Conservation (phyloP, 2,888 invertebrate genomes). For the Drepana falcataria region DNA sequence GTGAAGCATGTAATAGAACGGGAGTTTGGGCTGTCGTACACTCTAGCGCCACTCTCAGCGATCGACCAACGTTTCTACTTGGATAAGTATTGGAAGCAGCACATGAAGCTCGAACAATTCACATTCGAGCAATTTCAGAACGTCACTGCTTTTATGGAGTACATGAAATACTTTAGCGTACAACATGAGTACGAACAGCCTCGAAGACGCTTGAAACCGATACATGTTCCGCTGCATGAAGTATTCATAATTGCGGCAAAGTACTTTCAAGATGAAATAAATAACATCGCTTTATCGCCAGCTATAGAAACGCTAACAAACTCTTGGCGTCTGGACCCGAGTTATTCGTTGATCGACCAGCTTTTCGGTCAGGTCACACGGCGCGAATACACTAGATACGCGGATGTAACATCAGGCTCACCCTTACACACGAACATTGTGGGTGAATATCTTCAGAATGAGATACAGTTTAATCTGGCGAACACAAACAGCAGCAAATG, state of each 20-base stretch:
- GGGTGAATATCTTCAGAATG: conserved; percentile 7
- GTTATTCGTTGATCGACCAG: neutral
- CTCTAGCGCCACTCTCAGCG: conserved; percentile 1
- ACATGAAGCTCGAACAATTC: conserved; percentile 4
- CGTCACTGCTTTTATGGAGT: conserved; percentile 4
- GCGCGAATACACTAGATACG: neutral
- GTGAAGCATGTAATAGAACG: conserved; percentile 2
- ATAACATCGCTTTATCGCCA: neutral
- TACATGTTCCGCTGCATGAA: conserved; percentile 1
- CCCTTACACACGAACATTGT: conserved; percentile 6
- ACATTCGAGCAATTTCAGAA: conserved; percentile 5
- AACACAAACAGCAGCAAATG: conserved; percentile 2
- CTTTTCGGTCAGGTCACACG: neutral
- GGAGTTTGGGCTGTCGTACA: conserved; percentile 5
- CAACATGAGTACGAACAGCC: neutral
- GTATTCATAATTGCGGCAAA: conserved; percentile 3
- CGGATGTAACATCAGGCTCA: neutral
- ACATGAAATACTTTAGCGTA: neutral
- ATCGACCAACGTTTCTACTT: conserved; percentile 4
- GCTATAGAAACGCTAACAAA: conserved; percentile 1
- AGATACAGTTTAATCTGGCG: conserved; percentile 7
- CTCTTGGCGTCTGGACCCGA: neutral
- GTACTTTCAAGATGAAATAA: conserved; percentile 7
- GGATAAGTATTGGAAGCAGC: conserved; percentile 2
- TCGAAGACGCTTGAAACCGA: neutral